Evolutionary conservation across 1,140 invertebrate species (phyloP).

Genomic region (Gonatopus flavifemur): DNA sequence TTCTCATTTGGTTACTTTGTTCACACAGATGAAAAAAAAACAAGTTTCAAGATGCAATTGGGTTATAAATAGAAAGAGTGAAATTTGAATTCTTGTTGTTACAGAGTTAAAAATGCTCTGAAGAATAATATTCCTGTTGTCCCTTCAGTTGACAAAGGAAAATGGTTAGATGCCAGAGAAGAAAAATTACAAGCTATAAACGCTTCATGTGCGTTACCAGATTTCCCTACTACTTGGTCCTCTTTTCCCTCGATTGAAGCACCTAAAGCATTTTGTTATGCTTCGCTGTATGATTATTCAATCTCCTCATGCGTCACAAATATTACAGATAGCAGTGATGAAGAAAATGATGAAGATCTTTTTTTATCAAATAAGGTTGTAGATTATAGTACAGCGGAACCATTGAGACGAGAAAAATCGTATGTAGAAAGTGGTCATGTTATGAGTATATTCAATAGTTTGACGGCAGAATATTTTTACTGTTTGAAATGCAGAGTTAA

Average conservation of each 20-base stretch:
- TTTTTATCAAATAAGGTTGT: too few species aligned
- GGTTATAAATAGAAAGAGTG: too few species aligned
- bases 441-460: not conserved
- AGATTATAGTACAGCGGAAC: not conserved
- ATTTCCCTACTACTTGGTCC: too few species aligned
- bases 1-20: too few species aligned
- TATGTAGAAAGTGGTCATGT: not conserved
- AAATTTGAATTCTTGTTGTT: too few species aligned
- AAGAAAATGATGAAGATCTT: not conserved
- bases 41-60: too few species aligned
- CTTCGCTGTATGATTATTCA: constrained; percentile 2
- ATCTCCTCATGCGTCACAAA: not conserved
- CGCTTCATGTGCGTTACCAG: too few species aligned
- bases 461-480: not conserved
- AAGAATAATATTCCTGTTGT: not conserved
- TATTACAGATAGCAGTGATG: not conserved
- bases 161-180: not conserved
- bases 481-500: constrained; percentile 2
- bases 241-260: not conserved
- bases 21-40: too few species aligned
- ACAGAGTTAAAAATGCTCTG: not conserved
- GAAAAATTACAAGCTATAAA: not conserved
- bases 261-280: not conserved
- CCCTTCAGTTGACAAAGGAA: constrained; percentile 6
- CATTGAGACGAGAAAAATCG: not conserved